phyloP scores from a whole-genome alignment of 2,113 vertebrate species.

The Paratilapia polleni region DNA sequence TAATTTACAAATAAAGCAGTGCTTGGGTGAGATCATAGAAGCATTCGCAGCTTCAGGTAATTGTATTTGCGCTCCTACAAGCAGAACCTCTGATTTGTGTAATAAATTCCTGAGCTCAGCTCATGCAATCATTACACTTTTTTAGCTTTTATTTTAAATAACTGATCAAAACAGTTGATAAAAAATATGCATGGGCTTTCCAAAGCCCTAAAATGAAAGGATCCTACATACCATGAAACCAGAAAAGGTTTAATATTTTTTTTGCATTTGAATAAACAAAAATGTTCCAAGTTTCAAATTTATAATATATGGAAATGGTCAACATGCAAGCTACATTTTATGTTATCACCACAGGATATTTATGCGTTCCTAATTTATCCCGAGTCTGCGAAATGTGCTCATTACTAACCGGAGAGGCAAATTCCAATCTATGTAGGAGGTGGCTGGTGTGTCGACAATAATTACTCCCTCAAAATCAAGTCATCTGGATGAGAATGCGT shows the following conservation, averaged over 20 bases:
- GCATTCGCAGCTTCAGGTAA: neutral
- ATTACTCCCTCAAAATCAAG: constrained; percentile 49
- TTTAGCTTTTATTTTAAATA: too few relatives aligned
- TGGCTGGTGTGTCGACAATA: constrained; percentile 16
- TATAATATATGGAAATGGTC: neutral
- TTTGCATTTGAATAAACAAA: neutral
- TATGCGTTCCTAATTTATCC: neutral
- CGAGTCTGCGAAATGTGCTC: neutral
- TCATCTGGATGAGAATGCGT: neutral
- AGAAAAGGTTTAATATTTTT: too few relatives aligned
- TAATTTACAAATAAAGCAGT: neutral
- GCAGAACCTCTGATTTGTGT: neutral
- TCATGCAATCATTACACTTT: neutral
- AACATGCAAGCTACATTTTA: neutral
- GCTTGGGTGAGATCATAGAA: neutral
- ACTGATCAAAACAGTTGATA: neutral
- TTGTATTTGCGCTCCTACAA: neutral
- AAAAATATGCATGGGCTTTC: neutral
- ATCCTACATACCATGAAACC: too few relatives aligned
- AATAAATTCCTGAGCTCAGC: neutral
- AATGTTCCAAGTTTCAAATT: neutral
- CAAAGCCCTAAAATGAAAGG: neutral
- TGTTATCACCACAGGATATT: neutral
- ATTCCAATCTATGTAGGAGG: constrained; percentile 35
- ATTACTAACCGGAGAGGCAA: neutral